phyloP scores from a whole-genome alignment of 2,888 invertebrate species.

The Drosophila paramelanica region DNA sequence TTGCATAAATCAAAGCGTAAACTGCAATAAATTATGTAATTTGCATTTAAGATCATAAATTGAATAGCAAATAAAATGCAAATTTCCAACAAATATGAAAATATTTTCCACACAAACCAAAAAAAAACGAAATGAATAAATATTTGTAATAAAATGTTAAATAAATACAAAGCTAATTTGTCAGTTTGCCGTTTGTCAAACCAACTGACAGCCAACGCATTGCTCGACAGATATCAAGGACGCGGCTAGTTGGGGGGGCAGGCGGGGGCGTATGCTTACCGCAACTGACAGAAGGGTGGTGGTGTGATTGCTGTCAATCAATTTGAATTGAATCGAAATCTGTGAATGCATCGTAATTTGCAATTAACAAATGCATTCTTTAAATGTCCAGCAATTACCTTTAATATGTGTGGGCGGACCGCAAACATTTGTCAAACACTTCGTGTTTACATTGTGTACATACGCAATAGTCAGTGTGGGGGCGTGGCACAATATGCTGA shows the following conservation, averaged over 20 bases:
- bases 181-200: slow-evolving; percentile 54
- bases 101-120: slow-evolving; percentile 22
- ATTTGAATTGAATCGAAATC: slow-evolving; percentile 51
- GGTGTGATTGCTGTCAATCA: slow-evolving; percentile 56
- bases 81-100: slow-evolving; percentile 18
- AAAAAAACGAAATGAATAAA: slow-evolving; percentile 11
- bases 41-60: slow-evolving; percentile 59
- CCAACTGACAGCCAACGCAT: slow-evolving; percentile 4
- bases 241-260: slow-evolving; percentile 4
- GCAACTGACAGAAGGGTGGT: slow-evolving; percentile 7
- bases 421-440: slow-evolving; percentile 62
- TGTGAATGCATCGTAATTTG: slow-evolving; percentile 42
- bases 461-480: slow-evolving; percentile 17
- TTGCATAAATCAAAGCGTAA: slow-evolving; percentile 62
- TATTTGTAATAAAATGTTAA: slow-evolving; percentile 52
- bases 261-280: slow-evolving; percentile 20
- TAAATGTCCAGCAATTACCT: slow-evolving; percentile 57
- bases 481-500: slow-evolving; percentile 28
- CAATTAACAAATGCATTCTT: slow-evolving; percentile 59
- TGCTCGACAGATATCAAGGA: slow-evolving; percentile 10
- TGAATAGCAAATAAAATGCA: slow-evolving; percentile 49
- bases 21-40: slow-evolving; percentile 67
- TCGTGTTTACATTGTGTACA: slow-evolving; percentile 34
- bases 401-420: slow-evolving; percentile 63
- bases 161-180: slow-evolving; percentile 73